Base-by-base conservation (phyloP, 2,797 vertebrate genomes). In the Aldrovandia affinis region DNA sequence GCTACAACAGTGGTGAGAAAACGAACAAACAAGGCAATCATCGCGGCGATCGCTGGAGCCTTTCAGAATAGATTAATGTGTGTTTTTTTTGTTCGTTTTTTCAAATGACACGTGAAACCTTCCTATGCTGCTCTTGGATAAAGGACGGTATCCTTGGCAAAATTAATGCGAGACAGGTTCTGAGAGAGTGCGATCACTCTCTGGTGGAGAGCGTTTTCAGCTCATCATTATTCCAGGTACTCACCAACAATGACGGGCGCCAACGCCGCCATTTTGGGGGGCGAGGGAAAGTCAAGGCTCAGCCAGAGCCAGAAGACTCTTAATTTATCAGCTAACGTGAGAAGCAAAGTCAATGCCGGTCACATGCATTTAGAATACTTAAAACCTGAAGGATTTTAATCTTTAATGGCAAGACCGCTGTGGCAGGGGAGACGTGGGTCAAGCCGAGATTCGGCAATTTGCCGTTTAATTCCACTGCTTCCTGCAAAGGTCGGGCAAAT, bases 281-380 rank as follows among this genome's bases (percentile, higher is more conserved):
- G 25, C 22, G 20, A 15, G 7, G 50, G 78, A 55, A 80, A 80
- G 25, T 80, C 78, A 20, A 80, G 50, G 15, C 78, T 80, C 2
- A 2, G 50, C 28, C 28, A 33, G 36, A 84, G 54, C 44, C 59
- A 82, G 82, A 39, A 54, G 57, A 85, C 88, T 86, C 85, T 88
- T 93, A 86, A 92, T 92, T 91, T 88, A 92, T 93, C 88, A 90
- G 86, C 87, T 82, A 59, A 86, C 79, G 83, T 87, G 81, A 89
- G 81, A 83, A 81, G 78, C 25, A 81, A 80, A 87, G 86, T 83
- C 84, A 81, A 83, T 30, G 70, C 78, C 87, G 86, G 83, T 55
- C 42, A 78, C 77, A 57, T 84, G 87, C 87, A 90, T 88, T 89
- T 81, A 39, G 82, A 85, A 84, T 89, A 90, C 85, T 89, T 85